Conservation (phyloP, 2,888 invertebrate species). For the Lacanobia wlatinum region DNA sequence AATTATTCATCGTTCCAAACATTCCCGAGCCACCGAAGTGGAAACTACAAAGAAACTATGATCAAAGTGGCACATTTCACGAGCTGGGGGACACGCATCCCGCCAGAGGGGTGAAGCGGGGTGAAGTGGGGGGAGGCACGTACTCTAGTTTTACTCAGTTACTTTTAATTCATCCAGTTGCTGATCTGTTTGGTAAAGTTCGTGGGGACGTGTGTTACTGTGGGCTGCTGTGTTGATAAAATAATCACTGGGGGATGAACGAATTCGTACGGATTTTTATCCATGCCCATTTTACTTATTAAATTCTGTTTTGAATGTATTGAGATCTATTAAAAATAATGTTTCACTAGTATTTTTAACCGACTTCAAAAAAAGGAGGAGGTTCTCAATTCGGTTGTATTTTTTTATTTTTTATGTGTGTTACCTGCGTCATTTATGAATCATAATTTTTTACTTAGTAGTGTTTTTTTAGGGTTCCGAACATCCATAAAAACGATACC, state of each 20-base stretch:
- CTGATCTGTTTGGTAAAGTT: slow-evolving; percentile 39
- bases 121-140: slow-evolving; percentile 3
- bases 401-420: no score
- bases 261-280: no score
- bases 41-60: slow-evolving; percentile 69
- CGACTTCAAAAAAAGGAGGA: no score
- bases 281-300: not conserved
- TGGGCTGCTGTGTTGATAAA: not conserved
- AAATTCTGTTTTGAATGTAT: not conserved
- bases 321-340: no score
- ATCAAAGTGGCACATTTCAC: slow-evolving; percentile 68
- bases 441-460: no score
- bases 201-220: not conserved
- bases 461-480: no score
- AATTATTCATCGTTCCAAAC: slow-evolving; percentile 60
- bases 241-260: not conserved
- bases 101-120: not conserved
- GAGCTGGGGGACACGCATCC: slow-evolving; percentile 51
- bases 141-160: slow-evolving; percentile 41
- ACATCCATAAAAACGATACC: no score
- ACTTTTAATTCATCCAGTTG: slow-evolving; percentile 54
- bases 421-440: no score
- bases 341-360: not conserved
- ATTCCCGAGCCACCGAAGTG: slow-evolving; percentile 43
- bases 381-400: no score